Percentiles rank a stretch among this genome's conserved stretches.
Conservation (phyloP, 2,797 vertebrate species). For the Xenopus petersii region DNA sequence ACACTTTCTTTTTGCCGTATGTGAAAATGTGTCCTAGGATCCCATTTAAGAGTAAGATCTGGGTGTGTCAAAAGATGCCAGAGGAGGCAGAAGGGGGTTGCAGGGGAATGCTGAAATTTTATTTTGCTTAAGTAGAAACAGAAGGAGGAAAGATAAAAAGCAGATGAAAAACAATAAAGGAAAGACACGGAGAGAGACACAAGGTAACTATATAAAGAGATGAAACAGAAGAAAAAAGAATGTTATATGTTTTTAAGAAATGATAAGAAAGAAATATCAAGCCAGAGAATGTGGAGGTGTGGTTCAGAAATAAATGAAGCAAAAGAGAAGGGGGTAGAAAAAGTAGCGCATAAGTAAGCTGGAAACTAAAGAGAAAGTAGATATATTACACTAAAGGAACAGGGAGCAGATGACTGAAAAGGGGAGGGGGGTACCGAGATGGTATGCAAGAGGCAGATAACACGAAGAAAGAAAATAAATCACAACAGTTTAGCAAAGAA, state of each 20-base stretch:
- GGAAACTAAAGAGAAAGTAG: not conserved
- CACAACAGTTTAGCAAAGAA: not conserved
- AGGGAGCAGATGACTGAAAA: not conserved
- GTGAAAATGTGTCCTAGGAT: not conserved
- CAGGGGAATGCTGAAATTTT: not conserved
- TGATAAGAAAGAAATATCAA: not conserved
- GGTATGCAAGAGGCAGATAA: conserved; percentile 4
- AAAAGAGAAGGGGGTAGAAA: not conserved
- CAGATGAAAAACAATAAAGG: not conserved
- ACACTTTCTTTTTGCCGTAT: not conserved
- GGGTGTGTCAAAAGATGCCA: conserved; percentile 39
- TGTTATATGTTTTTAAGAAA: not conserved
- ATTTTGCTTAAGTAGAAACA: conserved; percentile 2
- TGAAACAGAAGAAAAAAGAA: no score
- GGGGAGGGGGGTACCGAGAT: not conserved
- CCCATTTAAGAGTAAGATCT: conserved; percentile 10
- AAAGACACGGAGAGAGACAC: not conserved
- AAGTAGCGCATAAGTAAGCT: not conserved
- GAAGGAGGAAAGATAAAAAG: conserved; percentile 7
- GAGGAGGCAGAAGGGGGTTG: conserved; percentile 24
- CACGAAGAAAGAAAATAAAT: not conserved
- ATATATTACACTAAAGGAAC: not conserved
- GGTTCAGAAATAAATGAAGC: not conserved
- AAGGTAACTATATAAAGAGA: no score
- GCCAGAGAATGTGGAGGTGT: not conserved